Evolutionary conservation across 2,797 vertebrate species (phyloP).

Genomic region (Aulostomus chinensis): DNA sequence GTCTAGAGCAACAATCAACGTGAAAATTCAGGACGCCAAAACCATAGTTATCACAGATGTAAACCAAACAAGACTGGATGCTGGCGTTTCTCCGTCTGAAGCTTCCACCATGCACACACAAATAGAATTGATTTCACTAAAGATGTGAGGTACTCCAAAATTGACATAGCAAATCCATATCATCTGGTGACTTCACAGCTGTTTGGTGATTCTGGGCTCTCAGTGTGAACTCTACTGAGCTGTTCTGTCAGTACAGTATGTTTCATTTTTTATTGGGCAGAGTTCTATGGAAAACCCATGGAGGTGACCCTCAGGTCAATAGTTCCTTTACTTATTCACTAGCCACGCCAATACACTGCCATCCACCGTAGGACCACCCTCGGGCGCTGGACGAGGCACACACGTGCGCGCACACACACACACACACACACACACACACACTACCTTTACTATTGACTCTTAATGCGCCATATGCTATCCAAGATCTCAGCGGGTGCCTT

Average conservation of each 20-base stretch:
- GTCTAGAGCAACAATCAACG: no score
- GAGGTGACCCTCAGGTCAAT: slow-evolving; percentile 48
- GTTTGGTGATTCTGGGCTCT: neutral
- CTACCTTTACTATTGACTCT: slow-evolving; percentile 54
- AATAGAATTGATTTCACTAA: no score
- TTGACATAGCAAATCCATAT: no score
- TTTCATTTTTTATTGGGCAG: slow-evolving; percentile 38
- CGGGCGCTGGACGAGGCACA: slow-evolving; percentile 44
- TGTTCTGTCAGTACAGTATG: slow-evolving; percentile 5
- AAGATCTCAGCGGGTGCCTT: slow-evolving; percentile 51
- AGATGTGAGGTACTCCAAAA: no score
- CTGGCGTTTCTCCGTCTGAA: no score
- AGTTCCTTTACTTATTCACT: slow-evolving; percentile 43
- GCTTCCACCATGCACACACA: no score
- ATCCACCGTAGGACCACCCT: slow-evolving; percentile 37
- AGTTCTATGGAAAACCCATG: slow-evolving; percentile 26
- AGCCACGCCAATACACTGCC: slow-evolving; percentile 28
- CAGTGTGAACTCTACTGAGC: neutral
- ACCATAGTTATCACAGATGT: no score
- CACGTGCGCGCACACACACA: slow-evolving; percentile 4
- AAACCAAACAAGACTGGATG: no score
- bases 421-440: slow-evolving; percentile 12
- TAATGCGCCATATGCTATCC: slow-evolving; percentile 64
- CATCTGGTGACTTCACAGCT: no score
- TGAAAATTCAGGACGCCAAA: no score